Base-by-base conservation (phyloP, 2,888 invertebrate genomes). In the Drosophila meridiana region DNA sequence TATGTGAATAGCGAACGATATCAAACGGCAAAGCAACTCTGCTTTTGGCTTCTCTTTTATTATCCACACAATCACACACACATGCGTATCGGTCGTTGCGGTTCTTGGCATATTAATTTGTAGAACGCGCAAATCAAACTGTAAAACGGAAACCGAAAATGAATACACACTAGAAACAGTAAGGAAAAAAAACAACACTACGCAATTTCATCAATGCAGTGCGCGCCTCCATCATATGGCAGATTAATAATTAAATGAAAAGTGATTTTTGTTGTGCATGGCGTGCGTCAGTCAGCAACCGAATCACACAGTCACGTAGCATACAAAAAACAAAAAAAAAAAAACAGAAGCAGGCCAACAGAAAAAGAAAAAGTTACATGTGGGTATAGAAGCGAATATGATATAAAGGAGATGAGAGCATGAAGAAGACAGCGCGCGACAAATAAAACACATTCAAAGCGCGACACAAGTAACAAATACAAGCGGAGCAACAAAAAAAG, bases 111-210 rank as follows among this genome's bases (percentile, higher is more conserved):
- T 71, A 76, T 66, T 71, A 76, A 80, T 77, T 82, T 66, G 57
- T 63, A 69, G 77, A 71, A 82, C 83, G 81, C 82, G 86, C 77
- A 86, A 80, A 83, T 67, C 64, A 66, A 77, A 47, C 64, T 43
- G 30, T 68, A 65, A 73, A 76, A 72, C 61, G 55, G 30, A 59
- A 69, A 62, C 62, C 45, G 56, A 79, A 69, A 57, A 82, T 82
- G 69, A 73, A 69, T 78, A 64, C 78, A 70, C 60, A 73, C 56
- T 73, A 64, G 47, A 26, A 58, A 34, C 26, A 38, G 28, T 9
- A 11, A 30, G 32, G 36, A 56, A 34, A 26, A 20, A 13, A 60
- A 82, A 62, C 40, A 48, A 28, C 8, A 50, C 47, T n/a, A 61
- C 65, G 69, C 62, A 69, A 69, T 66, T 78, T 69, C 32, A 55